Conservation (phyloP, 2,113 vertebrate species). For the Zosterops japonicus region DNA sequence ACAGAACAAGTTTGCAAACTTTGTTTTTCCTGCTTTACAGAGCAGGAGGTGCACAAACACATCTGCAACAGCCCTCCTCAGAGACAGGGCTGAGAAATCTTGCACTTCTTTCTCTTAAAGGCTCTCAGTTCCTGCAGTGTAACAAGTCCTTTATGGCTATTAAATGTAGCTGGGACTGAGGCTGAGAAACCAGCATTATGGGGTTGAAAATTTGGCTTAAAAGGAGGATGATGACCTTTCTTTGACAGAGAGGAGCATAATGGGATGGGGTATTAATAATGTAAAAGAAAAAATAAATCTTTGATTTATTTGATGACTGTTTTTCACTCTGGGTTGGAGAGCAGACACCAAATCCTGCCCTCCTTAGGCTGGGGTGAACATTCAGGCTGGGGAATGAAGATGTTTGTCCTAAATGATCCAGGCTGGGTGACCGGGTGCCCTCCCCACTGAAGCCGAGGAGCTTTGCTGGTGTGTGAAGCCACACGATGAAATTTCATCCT, state of each 20-base stretch:
- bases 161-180: neutral
- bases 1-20: neutral
- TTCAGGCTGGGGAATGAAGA: neutral
- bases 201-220: neutral
- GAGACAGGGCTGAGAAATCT: neutral
- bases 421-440: neutral
- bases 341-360: neutral
- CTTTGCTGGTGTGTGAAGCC: neutral
- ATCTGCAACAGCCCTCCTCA: neutral
- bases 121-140: neutral
- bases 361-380: neutral
- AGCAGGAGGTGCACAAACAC: neutral
- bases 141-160: neutral
- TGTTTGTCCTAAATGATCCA: neutral
- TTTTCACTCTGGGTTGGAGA: neutral
- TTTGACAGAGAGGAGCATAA: neutral
- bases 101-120: neutral
- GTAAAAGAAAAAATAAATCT: neutral
- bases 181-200: neutral
- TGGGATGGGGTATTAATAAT: neutral
- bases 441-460: neutral
- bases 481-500: slow-evolving; percentile 52
- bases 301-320: neutral
- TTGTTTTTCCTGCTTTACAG: neutral
- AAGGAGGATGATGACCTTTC: neutral